Percentiles rank a stretch among this genome's conserved stretches.
Evolutionary conservation across 1,140 invertebrate genomes (phyloP).

Genomic region (Magallana gigas): DNA sequence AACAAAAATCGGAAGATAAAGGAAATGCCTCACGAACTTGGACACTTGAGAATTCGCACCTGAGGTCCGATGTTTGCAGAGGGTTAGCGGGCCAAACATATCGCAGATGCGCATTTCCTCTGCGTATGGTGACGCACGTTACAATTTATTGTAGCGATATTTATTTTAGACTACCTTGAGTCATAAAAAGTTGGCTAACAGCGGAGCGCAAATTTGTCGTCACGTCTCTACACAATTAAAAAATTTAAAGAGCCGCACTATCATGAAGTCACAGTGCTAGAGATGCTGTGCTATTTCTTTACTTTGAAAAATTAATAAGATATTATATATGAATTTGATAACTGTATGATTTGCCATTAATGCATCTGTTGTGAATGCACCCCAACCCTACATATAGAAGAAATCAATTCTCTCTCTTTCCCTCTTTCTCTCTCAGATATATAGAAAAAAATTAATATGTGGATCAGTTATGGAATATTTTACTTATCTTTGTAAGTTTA

Average conservation of each 20-base stretch:
- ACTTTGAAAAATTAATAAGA: too few relatives aligned
- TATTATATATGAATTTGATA: too few relatives aligned
- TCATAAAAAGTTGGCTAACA: background rate
- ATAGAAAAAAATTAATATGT: background rate
- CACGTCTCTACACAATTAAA: background rate
- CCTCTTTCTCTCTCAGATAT: background rate
- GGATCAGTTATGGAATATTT: background rate
- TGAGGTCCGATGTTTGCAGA: background rate
- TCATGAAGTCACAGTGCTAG: background rate
- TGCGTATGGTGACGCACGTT: background rate
- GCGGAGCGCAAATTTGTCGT: conserved; percentile 23
- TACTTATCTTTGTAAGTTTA: background rate
- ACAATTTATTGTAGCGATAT: background rate
- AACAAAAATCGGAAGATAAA: too few relatives aligned
- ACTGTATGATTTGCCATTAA: too few relatives aligned
- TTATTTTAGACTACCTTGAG: conserved; percentile 15
- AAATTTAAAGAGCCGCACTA: background rate
- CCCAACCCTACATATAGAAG: too few relatives aligned
- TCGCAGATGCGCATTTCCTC: background rate
- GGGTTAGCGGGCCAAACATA: background rate
- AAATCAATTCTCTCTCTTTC: background rate
- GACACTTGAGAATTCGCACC: background rate
- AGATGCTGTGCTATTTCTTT: background rate
- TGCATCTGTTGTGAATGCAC: too few relatives aligned
- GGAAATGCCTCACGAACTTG: background rate